Evolutionary conservation across 2,888 invertebrate species (phyloP).

Genomic region (Parnassius smintheus): DNA sequence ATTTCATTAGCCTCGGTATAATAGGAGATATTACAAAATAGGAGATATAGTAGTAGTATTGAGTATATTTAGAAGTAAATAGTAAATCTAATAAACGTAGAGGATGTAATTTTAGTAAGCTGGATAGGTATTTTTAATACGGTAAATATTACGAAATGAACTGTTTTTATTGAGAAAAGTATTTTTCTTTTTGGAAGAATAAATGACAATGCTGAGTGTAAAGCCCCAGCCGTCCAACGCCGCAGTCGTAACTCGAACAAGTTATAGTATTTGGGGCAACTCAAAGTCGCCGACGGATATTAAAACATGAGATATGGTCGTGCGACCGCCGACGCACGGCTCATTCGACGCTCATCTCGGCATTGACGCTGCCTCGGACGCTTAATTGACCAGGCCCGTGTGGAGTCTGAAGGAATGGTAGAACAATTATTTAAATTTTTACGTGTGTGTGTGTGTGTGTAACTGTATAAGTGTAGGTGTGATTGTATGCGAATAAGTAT

Average conservation of each 20-base stretch:
- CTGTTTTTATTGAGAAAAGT: constrained; percentile 12
- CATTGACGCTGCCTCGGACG: constrained; percentile 32
- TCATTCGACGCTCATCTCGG: constrained; percentile 62
- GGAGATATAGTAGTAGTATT: too few relatives aligned
- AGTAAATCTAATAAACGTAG: too few relatives aligned
- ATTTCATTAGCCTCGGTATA: too few relatives aligned
- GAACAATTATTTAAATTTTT: constrained; percentile 14
- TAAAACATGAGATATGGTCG: constrained; percentile 73
- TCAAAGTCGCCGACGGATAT: constrained; percentile 74
- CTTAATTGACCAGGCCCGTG: constrained; percentile 36
- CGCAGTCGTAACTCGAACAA: constrained; percentile 69
- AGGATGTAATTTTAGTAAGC: too few relatives aligned
- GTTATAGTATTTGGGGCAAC: constrained; percentile 76
- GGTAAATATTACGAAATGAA: constrained; percentile 1
- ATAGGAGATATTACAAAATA: too few relatives aligned
- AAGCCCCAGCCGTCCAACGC: constrained; percentile 56
- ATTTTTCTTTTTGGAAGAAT: constrained; percentile 9
- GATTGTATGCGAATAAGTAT: too few relatives aligned
- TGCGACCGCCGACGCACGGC: constrained; percentile 61
- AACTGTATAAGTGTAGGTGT: not conserved
- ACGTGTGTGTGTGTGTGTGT: not conserved
- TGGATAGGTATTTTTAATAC: too few relatives aligned
- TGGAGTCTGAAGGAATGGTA: constrained; percentile 13
- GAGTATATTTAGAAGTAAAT: too few relatives aligned
- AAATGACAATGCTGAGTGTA: constrained; percentile 40